phyloP scores from a whole-genome alignment of 2,113 vertebrate genomes.

The Thalassoma bifasciatum region DNA sequence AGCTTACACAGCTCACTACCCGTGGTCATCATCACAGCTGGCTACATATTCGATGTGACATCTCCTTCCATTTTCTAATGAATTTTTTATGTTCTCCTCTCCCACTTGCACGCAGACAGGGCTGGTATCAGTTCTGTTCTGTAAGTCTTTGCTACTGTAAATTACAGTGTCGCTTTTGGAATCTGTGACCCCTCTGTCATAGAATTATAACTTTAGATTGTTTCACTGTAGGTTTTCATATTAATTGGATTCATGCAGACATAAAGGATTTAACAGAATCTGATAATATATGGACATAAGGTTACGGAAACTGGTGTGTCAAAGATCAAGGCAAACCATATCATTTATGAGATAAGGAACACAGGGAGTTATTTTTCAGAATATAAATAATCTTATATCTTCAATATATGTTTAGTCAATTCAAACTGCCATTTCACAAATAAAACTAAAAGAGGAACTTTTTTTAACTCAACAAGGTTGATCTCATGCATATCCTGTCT shows the following conservation, averaged over 20 bases:
- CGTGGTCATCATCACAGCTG: conserved; percentile 72
- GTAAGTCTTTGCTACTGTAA: conserved; percentile 49
- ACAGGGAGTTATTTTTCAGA: conserved; percentile 31
- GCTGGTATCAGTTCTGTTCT: conserved; percentile 29
- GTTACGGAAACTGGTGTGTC: neutral
- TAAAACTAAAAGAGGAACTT: neutral
- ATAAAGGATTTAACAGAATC: neutral
- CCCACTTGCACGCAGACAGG: conserved; percentile 56
- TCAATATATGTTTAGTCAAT: conserved; percentile 1
- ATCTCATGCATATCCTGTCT: neutral
- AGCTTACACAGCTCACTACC: conserved; percentile 66
- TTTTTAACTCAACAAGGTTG: neutral
- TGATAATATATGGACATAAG: neutral
- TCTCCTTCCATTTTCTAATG: conserved; percentile 82
- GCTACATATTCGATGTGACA: conserved; percentile 83
- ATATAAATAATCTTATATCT: neutral
- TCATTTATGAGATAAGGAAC: conserved; percentile 9
- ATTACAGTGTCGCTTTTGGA: conserved; percentile 40
- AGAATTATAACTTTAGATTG: conserved; percentile 3
- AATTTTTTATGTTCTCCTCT: conserved; percentile 83
- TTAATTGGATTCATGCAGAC: conserved; percentile 18
- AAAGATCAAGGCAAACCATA: neutral
- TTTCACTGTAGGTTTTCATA: neutral
- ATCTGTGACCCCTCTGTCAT: conserved; percentile 17
- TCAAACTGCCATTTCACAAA: neutral